Base-by-base conservation (phyloP, 2,888 invertebrate species). In the Phlogophora meticulosa region DNA sequence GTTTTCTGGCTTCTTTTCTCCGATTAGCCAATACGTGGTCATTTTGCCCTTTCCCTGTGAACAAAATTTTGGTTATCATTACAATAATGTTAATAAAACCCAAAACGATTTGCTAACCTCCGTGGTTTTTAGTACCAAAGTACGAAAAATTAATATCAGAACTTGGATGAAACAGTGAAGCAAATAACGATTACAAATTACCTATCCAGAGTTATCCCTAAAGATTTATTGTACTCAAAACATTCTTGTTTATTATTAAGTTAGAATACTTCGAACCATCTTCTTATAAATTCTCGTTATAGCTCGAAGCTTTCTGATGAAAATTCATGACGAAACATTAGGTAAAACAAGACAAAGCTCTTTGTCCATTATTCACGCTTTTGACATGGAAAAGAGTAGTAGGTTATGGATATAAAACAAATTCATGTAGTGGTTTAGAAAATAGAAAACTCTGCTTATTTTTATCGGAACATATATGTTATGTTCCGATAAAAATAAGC, bases 21-120 rank as follows among this genome's bases (percentile, higher is more conserved):
- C 98, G 42, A 97, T 94, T 62, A 98, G 92, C 98, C 98, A 99
- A 88, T 98, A 98, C 0, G 98, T 98, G 38, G 96, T 96, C 97
- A 98, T 98, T 87, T 97, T 97, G 1, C 98, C 98, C 93, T 98
- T 98, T 1, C 98, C 98, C 97, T 98, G 92, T 52, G 90, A 90
- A 81, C 71, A 80, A 83, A 62, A 70, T 45, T 24, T 7, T 53
- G 15, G 7, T n/a, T n/a, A 38, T 22, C 4, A 46, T 17, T 17
- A n/a, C 7, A 0, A 32, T 38, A 28, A 34, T 20, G 2, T 28
- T 48, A 38, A 10, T 2, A 38, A 13, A 32, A 10, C 11, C 5
- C 3, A 36, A 46, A 72, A 69, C 15, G 43, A 45, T 57, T 51
- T 17, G 0, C 11, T 36, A 48, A n/a, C 36, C 28, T 38, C 10